Percentiles rank a stretch among this genome's conserved stretches.
Evolutionary conservation across 2,113 vertebrate genomes (phyloP).

Genomic region (Uropsilus gracilis): DNA sequence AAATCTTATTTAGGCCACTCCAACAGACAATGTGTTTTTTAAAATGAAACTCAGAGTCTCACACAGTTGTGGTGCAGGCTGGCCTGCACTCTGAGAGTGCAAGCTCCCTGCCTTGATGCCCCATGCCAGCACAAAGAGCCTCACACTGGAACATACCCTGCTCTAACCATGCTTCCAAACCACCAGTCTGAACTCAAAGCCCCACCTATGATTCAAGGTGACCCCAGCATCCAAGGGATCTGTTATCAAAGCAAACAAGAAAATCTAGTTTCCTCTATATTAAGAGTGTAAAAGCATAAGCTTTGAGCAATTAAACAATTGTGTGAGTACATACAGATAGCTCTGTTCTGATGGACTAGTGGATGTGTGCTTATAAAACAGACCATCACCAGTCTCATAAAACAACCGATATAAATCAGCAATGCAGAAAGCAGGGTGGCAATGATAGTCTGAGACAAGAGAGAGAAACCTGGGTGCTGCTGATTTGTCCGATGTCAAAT

Average conservation of each 20-base stretch:
- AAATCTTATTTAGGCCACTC: background rate
- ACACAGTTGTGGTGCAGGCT: background rate
- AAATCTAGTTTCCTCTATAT: background rate
- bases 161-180: background rate
- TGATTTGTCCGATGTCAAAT: background rate
- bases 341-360: background rate
- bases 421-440: background rate
- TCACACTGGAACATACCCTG: background rate
- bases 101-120: no score
- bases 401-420: slow-evolving; percentile 42
- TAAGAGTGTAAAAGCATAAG: background rate
- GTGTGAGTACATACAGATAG: background rate
- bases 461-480: background rate
- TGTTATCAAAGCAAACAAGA: slow-evolving; percentile 54
- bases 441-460: background rate
- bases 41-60: slow-evolving; percentile 1
- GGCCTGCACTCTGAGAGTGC: background rate
- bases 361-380: slow-evolving; percentile 8
- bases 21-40: slow-evolving; percentile 45
- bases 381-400: background rate
- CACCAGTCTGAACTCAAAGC: background rate
- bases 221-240: background rate
- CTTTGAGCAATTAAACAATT: background rate
- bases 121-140: background rate
- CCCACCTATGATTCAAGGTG: background rate